Percentiles rank a stretch among this genome's conserved stretches.
These are phyloP conservation scores for pig (Sus scrofa) DNA, from an alignment of 2,113 vertebrate species.

Conservation along the genomic window T2T-Sscrofa CM000814.6:139567501-139568000, in stretches of 20 bases:
- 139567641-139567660: not conserved
- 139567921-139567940: rapidly evolving
- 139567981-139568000: not conserved
- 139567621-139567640: too few species aligned
- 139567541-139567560: too few species aligned
- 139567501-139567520: not conserved
- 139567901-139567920: too few species aligned
- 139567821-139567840: not conserved
- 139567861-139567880: not conserved
- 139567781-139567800: not conserved
- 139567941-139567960: not conserved
- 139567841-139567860: not conserved
- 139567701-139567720: not conserved
- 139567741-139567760: not conserved
- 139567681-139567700: not conserved
- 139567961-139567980: not conserved
- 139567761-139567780: not conserved
- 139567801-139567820: not conserved
- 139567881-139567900: not conserved
- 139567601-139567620: too few species aligned
- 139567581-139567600: too few species aligned
- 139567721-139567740: not conserved
- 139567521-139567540: too few species aligned
- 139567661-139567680: not conserved
- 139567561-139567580: too few species aligned